phyloP scores from a whole-genome alignment of 23 tunicate genomes.

The Corella eumyota region DNA sequence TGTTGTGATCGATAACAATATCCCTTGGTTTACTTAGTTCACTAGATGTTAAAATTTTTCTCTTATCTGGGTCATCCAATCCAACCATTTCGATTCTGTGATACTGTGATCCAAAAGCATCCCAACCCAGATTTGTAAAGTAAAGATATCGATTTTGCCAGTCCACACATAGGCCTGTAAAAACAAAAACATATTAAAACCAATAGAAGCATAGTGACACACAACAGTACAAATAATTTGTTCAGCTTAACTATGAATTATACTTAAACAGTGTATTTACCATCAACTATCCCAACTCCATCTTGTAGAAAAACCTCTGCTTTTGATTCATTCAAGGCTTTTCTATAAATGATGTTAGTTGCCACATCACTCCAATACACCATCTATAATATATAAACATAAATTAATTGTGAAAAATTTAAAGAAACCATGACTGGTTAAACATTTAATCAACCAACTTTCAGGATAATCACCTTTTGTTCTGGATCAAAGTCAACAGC shows the following conservation, averaged over 20 bases:
- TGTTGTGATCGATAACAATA: conserved; percentile 34
- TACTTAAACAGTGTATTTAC: too few relatives aligned
- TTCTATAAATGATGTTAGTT: conserved; percentile 56
- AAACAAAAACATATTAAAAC: too few relatives aligned
- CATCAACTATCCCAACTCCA: conserved; percentile 87
- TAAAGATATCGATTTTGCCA: conserved; percentile 65
- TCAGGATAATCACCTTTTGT: conserved; percentile 31
- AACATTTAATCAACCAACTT: background rate
- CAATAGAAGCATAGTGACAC: background rate
- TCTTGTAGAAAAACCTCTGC: conserved; percentile 53
- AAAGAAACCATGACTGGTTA: background rate
- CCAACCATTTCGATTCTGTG: conserved; percentile 66
- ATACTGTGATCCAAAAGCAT: conserved; percentile 13
- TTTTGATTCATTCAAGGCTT: conserved; percentile 20
- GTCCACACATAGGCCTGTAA: conserved; percentile 72
- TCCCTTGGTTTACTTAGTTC: conserved; percentile 65
- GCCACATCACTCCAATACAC: conserved; percentile 96
- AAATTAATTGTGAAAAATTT: background rate
- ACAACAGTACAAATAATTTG: background rate
- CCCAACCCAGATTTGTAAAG: conserved; percentile 85
- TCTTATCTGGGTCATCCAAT: conserved; percentile 16
- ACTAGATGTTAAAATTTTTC: conserved; percentile 42
- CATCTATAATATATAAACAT: conserved; percentile 39
- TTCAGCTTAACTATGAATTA: too few relatives aligned
- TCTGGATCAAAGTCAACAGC: conserved; percentile 88